Conservation (phyloP, 2,888 invertebrate species). For the Drepanosiphum platanoidis region DNA sequence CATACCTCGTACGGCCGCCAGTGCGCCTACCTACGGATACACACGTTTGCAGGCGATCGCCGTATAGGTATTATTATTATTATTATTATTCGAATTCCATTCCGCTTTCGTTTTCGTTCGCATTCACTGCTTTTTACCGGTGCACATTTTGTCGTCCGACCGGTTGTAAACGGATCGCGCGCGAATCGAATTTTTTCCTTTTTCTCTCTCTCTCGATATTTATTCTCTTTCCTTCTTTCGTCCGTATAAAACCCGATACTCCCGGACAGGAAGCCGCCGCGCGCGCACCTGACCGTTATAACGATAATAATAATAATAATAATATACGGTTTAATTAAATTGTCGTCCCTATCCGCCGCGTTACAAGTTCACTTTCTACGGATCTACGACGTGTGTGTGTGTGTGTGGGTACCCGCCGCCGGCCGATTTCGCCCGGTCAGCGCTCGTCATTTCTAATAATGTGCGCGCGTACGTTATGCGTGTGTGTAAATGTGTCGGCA, state of each 20-base stretch:
- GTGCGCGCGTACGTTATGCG: neutral
- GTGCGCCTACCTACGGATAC: neutral
- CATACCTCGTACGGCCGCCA: neutral
- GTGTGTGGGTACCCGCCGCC: neutral
- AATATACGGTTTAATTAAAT: neutral
- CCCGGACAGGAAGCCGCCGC: neutral
- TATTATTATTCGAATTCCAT: conserved; percentile 45
- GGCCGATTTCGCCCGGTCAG: neutral
- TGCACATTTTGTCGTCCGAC: conserved; percentile 27
- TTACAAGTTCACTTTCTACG: conserved; percentile 50
- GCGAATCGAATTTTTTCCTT: neutral
- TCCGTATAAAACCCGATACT: neutral
- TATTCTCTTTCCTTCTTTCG: neutral
- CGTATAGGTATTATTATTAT: neutral
- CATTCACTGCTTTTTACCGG: neutral
- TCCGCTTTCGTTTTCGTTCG: conserved; percentile 55
- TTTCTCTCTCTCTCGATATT: no score
- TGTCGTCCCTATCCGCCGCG: neutral
- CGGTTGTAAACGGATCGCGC: neutral
- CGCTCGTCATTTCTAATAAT: neutral
- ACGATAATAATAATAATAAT: no score
- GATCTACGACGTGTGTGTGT: neutral
- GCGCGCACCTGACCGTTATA: neutral
- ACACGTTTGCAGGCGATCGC: neutral
- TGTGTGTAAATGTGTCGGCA: neutral